Base-by-base conservation (phyloP, 2,113 vertebrate species). In the Gymnobelideus leadbeateri region DNA sequence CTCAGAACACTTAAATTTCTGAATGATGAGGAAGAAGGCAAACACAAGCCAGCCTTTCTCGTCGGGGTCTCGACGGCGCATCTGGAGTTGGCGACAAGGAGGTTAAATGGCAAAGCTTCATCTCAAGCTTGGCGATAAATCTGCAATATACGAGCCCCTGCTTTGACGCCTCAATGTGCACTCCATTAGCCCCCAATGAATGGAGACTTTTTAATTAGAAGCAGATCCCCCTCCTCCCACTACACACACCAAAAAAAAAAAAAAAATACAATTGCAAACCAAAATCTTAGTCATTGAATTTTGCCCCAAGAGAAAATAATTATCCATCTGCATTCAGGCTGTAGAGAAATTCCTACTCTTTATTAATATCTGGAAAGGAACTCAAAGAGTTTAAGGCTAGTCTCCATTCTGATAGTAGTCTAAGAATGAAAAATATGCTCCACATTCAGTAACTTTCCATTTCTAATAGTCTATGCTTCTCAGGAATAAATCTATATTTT, bases 1-100 rank as follows among this genome's bases (percentile, higher is more conserved):
- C 99, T 99, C 98, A 98, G 98, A 99, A 99, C 97, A 98, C 98
- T 98, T 98, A 98, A 97, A 98, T 98, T 98, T 98, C 98, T 98
- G 98, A 98, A 99, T 98, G 97, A 98, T 98, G 97, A 97, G 96
- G 95, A 95, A 96, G 96, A 77, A 92, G 54, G 52, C 91, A 94
- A 97, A 94, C 25, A 14, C 95, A 98, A 98, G 97, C 96, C 98
- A 96, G 96, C 94, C 95, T 94, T 95, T 96, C 93, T 98, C 97
- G 97, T 94, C 95, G 94, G 96, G 96, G 95, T 96, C 97, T 97
- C 98, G 97, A 92, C 91, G 95, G 97, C 91, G 98, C 98, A 98
- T 98, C 98, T 98, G 98, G 98, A 98, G 97, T 68, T 96, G 96
- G 96, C 98, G 96, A 97, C 57, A 61, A 95, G 97, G 97, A 98